These are phyloP conservation scores for Ceuthmochares aereus DNA, from an alignment of 2,113 vertebrate genomes.

Conservation along the genomic window DNA sequence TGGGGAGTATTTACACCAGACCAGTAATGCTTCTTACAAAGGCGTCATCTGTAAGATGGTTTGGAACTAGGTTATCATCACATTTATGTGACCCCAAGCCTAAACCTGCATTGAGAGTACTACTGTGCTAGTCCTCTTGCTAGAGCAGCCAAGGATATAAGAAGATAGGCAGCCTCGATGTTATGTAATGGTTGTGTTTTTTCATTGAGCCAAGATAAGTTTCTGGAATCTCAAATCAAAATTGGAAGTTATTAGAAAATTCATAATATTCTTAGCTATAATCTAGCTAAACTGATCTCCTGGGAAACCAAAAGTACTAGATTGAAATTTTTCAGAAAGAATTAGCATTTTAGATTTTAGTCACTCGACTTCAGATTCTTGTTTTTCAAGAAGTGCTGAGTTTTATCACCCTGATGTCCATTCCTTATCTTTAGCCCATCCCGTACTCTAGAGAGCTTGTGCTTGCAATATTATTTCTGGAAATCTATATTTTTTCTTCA, in stretches of 20 bases:
- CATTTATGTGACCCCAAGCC: neutral
- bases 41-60: neutral
- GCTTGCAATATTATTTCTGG: neutral
- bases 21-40: neutral
- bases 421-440: neutral
- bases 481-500: neutral
- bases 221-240: neutral
- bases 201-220: neutral
- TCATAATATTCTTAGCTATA: neutral
- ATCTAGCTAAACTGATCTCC: neutral
- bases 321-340: neutral
- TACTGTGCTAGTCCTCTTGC: neutral
- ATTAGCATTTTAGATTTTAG: neutral
- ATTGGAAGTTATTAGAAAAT: neutral
- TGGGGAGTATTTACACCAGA: neutral
- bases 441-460: neutral
- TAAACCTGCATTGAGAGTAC: neutral
- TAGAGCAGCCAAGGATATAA: neutral
- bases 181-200: neutral
- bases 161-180: neutral
- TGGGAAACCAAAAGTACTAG: neutral
- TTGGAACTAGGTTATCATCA: neutral
- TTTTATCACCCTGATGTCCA: neutral
- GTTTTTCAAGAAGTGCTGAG: neutral
- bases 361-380: neutral